phyloP scores from a whole-genome alignment of 2,113 vertebrate species.

The Probosciger aterrimus region DNA sequence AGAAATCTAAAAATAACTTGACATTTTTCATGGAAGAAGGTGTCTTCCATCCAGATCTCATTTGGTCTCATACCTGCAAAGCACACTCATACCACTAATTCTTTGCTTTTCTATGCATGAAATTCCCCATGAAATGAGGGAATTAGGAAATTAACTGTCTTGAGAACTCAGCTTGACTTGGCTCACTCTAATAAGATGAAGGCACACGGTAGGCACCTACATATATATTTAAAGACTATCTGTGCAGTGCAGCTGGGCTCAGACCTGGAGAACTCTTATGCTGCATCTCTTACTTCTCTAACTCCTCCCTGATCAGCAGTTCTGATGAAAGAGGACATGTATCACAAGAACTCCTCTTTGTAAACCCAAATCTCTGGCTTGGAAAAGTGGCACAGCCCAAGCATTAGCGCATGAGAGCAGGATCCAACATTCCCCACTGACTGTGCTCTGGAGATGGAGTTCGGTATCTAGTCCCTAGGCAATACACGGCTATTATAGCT shows the following conservation, averaged over 20 bases:
- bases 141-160: conserved; percentile 48
- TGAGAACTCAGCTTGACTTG: conserved; percentile 14
- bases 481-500: neutral
- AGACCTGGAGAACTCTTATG: neutral
- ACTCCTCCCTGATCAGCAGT: neutral
- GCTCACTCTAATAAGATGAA: conserved; percentile 32
- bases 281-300: neutral
- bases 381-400: neutral
- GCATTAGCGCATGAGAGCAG: neutral
- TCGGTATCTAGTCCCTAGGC: neutral
- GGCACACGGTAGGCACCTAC: neutral
- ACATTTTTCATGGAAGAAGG: conserved; percentile 36
- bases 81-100: neutral
- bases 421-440: neutral
- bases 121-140: conserved; percentile 57
- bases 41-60: conserved; percentile 6
- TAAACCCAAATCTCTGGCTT: neutral
- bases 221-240: neutral
- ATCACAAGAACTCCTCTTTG: neutral
- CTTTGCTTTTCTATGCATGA: conserved; percentile 31
- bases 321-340: neutral
- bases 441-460: neutral
- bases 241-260: neutral
- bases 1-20: conserved; percentile 35
- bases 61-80: neutral